Evolutionary conservation across 2,113 vertebrate species (phyloP), one percentile per base, ranked within the genome.

Genomic region (Rhabdornis inornatus): DNA sequence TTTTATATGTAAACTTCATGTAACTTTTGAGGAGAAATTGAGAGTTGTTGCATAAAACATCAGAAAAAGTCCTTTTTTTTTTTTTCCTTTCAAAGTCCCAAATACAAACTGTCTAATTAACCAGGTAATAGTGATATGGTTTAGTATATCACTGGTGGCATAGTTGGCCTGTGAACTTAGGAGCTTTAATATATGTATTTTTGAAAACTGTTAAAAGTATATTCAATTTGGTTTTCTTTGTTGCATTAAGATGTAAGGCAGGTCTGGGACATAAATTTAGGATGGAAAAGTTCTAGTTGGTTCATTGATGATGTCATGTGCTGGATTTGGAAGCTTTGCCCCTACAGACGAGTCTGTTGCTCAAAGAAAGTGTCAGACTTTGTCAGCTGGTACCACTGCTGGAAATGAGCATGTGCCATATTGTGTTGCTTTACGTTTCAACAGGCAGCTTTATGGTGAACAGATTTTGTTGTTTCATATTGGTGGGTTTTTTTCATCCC

Each of bases 11-110:
- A 56, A 83, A 53, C 25, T 27, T 66, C 6, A 10, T 44, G 16
- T 79, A 80, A 44, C 37, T 88, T 84, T 80, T n/a, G 80, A 69
- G 49, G 44, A 90, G 44, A 76, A 90, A 31, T 35, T 57, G 42
- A 45, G 27, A 66, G 10, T 14, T 52, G 55, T 17, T 91, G 7
- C 72, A 65, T 64, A 42, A 60, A 81, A 55, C 40, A 66, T 40
- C 13, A 45, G 12, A 42, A 56, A 80, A 63, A 56, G 9, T 30
- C 3, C 2, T 30, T 6, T 59, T 49, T 65, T 53, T 20, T 47
- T 22, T 49, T 52, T 74, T 53, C 14, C 24, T 80, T 69, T 71
- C 21, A 3, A 69, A 75, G 47, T 71, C 15, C 6, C 22, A 44
- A 68, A n/a, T 10, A n/a, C 17, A 35, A 40, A 40, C 49, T 35